Percentiles rank a stretch among this genome's conserved stretches.
Conservation (phyloP, 2,113 vertebrate genomes). For the Petrocephalus zakoni region DNA sequence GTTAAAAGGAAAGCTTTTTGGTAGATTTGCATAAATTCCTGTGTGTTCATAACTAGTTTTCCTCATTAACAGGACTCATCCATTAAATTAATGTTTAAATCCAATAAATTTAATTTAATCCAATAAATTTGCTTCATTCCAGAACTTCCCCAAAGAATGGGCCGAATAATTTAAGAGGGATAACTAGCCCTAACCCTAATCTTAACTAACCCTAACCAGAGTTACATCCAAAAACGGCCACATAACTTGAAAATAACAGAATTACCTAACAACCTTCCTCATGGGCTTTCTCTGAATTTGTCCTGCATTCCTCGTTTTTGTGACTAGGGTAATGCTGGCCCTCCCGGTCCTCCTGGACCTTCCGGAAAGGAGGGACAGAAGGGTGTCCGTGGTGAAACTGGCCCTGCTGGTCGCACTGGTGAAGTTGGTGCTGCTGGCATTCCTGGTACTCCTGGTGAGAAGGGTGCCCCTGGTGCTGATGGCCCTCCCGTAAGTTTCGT, state of each 20-base stretch:
- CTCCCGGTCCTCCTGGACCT: slow-evolving; percentile 76
- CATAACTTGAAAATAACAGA: background rate
- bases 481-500: slow-evolving; percentile 74
- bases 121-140: background rate
- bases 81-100: background rate
- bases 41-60: background rate
- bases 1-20: background rate
- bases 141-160: background rate
- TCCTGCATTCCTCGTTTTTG: slow-evolving; percentile 32
- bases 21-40: background rate
- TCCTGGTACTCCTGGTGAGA: slow-evolving; percentile 81
- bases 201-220: background rate
- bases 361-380: slow-evolving; percentile 88
- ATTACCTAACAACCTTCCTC: background rate
- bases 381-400: slow-evolving; percentile 92
- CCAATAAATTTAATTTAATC: no score
- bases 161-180: background rate
- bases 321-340: slow-evolving; percentile 78
- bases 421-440: slow-evolving; percentile 78
- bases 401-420: slow-evolving; percentile 80
- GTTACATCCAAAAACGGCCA: background rate
- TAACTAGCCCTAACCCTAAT: no score
- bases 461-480: slow-evolving; percentile 78
- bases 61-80: background rate
- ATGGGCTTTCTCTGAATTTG: background rate